phyloP scores from a whole-genome alignment of 2,797 vertebrate species.

The Diplodus sargus region DNA sequence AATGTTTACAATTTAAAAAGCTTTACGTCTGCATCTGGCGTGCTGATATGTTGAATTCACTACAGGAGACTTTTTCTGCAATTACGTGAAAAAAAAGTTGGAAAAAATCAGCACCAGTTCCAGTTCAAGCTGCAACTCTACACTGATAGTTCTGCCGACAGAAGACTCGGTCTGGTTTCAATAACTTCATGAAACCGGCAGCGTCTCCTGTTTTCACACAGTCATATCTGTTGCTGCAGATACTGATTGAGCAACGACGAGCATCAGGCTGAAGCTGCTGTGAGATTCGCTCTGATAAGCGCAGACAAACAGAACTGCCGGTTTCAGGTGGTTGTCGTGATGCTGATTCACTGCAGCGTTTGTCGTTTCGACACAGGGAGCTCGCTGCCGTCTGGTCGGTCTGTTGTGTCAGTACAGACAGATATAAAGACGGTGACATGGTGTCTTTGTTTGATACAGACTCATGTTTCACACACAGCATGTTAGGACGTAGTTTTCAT shows the following conservation, averaged over 20 bases:
- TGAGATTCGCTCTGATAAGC: neutral
- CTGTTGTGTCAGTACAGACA: neutral
- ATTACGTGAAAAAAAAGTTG: too few species aligned
- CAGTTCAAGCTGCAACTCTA: too few species aligned
- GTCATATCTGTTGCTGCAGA: neutral
- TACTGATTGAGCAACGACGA: slow-evolving; percentile 8
- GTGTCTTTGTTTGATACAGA: neutral
- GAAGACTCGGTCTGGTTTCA: neutral
- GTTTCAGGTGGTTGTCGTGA: slow-evolving; percentile 15
- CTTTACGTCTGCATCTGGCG: too few species aligned
- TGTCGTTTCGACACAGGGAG: neutral
- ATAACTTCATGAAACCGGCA: neutral
- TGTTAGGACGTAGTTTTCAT: neutral
- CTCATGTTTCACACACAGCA: too few species aligned
- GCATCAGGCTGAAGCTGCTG: neutral
- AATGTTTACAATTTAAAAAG: too few species aligned
- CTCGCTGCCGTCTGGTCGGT: neutral
- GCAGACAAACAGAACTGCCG: slow-evolving; percentile 8
- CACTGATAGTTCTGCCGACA: too few species aligned
- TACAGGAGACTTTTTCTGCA: too few species aligned
- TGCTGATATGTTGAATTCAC: too few species aligned
- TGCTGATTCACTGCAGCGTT: neutral
- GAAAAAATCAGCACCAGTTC: too few species aligned
- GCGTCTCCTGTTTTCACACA: neutral
- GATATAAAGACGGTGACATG: neutral